These are phyloP conservation scores for Plectropomus leopardus DNA, from an alignment of 2,113 vertebrate species.

Conservation along the genomic window DNA sequence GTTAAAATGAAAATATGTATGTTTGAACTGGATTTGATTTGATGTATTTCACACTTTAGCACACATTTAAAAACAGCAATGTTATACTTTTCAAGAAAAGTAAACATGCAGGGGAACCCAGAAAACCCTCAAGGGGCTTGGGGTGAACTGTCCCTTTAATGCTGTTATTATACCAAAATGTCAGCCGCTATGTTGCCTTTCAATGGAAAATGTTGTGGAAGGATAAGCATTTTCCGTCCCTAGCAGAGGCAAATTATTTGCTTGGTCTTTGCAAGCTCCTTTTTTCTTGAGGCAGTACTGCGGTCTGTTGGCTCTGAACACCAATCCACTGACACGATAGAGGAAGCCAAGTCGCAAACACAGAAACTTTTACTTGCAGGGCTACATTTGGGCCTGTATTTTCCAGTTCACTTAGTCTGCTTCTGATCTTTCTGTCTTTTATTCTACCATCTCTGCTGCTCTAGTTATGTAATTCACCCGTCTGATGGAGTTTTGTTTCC, in stretches of 20 bases:
- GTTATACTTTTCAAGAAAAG: too few relatives aligned
- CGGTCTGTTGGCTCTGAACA: conserved; percentile 52
- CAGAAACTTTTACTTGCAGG: conserved; percentile 53
- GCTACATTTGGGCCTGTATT: conserved; percentile 60
- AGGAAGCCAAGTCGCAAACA: conserved; percentile 57
- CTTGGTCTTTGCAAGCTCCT: neutral
- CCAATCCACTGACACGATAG: conserved; percentile 41
- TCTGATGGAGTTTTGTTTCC: conserved; percentile 30
- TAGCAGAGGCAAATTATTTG: conserved; percentile 28
- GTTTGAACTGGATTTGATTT: too few relatives aligned
- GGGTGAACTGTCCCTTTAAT: neutral
- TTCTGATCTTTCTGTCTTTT: conserved; percentile 1
- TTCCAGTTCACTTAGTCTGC: conserved; percentile 70
- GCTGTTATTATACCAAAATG: neutral
- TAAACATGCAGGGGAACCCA: too few relatives aligned
- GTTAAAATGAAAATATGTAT: too few relatives aligned
- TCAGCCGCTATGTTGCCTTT: conserved; percentile 10
- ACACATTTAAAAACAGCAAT: too few relatives aligned
- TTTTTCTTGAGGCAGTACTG: conserved; percentile 35
- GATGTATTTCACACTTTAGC: too few relatives aligned
- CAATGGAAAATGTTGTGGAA: conserved; percentile 20
- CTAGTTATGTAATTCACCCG: conserved; percentile 41
- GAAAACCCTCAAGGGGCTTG: too few relatives aligned
- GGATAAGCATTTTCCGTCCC: conserved; percentile 27
- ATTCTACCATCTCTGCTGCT: conserved; percentile 31